A percentile compares a stretch with the other conserved stretches of the same genome.
Conservation (phyloP, 2,113 vertebrate genomes). For the Phyllostomus hastatus region DNA sequence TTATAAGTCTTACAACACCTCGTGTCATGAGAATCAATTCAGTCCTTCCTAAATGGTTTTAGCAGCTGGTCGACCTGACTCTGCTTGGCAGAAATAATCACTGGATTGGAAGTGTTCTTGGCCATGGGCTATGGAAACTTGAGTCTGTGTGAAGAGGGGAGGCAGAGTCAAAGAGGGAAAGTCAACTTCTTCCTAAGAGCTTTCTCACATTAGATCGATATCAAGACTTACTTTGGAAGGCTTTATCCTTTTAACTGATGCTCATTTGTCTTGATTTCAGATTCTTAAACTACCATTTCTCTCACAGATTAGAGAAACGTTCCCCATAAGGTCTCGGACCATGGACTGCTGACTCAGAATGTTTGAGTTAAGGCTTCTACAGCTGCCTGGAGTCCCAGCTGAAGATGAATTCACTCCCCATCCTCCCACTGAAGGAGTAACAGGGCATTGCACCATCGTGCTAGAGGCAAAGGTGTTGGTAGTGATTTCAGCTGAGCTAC, state of each 20-base stretch:
- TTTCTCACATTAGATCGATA: neutral
- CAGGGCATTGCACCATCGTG: rapidly evolving
- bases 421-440: too few relatives aligned
- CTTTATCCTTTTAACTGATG: neutral
- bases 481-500: neutral
- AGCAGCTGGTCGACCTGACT: slow-evolving; percentile 78
- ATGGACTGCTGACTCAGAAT: neutral
- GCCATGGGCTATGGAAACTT: slow-evolving; percentile 63
- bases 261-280: neutral
- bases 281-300: neutral
- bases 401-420: neutral
- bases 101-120: slow-evolving; percentile 58
- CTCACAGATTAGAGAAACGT: neutral
- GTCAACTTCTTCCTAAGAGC: neutral
- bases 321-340: neutral
- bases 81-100: slow-evolving; percentile 79
- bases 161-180: neutral
- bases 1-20: slow-evolving; percentile 67
- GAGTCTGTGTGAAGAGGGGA: neutral
- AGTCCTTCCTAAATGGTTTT: slow-evolving; percentile 76
- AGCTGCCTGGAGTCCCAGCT: neutral
- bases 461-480: neutral
- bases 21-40: slow-evolving; percentile 72
- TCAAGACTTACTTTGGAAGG: neutral
- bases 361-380: neutral